phyloP scores from a whole-genome alignment of 2,113 vertebrate genomes.

The Perca fluviatilis region DNA sequence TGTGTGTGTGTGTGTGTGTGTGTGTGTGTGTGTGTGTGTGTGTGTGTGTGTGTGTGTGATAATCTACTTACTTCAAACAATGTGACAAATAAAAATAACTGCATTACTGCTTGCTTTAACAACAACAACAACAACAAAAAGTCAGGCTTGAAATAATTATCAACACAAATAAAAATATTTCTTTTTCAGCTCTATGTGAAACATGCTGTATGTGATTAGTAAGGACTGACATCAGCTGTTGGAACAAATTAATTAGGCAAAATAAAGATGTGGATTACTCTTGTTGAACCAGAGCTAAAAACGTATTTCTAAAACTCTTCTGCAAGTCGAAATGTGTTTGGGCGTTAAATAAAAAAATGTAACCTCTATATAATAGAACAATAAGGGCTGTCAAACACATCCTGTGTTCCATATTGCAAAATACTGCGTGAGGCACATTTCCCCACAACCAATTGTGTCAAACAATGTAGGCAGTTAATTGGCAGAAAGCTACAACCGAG shows the following conservation, averaged over 20 bases:
- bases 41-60: not conserved
- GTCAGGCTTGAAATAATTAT: not conserved
- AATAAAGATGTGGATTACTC: not conserved
- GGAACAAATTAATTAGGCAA: conserved; percentile 9
- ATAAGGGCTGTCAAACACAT: conserved; percentile 55
- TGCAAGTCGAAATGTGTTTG: conserved; percentile 32
- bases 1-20: no score
- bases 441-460: conserved; percentile 55
- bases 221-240: not conserved
- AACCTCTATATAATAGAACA: conserved; percentile 29
- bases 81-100: not conserved
- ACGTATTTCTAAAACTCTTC: not conserved
- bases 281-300: conserved; percentile 14
- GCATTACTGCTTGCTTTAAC: not conserved
- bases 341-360: conserved; percentile 40
- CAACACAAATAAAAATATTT: not conserved
- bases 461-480: conserved; percentile 61
- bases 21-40: no score
- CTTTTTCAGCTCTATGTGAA: not conserved
- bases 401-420: conserved; percentile 40
- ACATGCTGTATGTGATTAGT: not conserved
- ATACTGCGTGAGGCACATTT: conserved; percentile 51
- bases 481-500: conserved; percentile 47
- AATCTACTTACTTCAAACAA: not conserved
- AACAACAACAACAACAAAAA: not conserved